Evolutionary conservation across 64 coral and sea anemone species (phyloP).

Genomic region (Anthopleura sola): DNA sequence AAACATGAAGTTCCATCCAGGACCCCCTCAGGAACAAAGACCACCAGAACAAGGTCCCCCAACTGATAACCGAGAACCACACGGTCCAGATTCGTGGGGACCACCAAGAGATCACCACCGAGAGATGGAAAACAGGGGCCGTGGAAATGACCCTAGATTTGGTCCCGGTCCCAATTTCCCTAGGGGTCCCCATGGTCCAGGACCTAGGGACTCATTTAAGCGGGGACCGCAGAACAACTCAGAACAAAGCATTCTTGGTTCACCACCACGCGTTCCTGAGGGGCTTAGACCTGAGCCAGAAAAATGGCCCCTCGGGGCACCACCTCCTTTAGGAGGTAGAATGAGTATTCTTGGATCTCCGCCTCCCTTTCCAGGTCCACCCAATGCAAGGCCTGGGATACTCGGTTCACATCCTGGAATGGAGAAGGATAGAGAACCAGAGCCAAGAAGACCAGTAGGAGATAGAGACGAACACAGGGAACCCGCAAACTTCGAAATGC

Average conservation of each 20-base stretch:
- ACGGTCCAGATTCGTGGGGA: background rate
- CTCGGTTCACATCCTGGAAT: background rate
- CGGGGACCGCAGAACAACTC: background rate
- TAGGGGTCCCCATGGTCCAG: background rate
- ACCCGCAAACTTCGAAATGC: background rate
- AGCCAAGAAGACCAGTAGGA: background rate
- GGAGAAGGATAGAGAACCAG: background rate
- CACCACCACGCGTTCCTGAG: conserved; percentile 5
- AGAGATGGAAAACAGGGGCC: background rate
- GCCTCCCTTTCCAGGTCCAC: background rate
- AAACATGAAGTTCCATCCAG: conserved; percentile 6
- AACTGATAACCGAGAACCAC: background rate
- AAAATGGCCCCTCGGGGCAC: background rate
- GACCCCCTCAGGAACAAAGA: conserved; percentile 1
- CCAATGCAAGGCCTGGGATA: background rate
- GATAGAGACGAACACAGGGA: conserved; percentile 12
- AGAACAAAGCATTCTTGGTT: background rate
- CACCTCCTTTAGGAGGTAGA: background rate
- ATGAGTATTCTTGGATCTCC: conserved; percentile 10
- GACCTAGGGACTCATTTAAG: background rate
- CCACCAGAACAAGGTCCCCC: background rate
- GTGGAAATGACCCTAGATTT: conserved; percentile 16
- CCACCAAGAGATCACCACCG: conserved; percentile 6
- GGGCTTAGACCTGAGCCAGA: background rate
- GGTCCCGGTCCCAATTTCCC: background rate